Evolutionary conservation across 2,113 vertebrate species (phyloP).

Genomic region (Pelvicachromis taeniatus): DNA sequence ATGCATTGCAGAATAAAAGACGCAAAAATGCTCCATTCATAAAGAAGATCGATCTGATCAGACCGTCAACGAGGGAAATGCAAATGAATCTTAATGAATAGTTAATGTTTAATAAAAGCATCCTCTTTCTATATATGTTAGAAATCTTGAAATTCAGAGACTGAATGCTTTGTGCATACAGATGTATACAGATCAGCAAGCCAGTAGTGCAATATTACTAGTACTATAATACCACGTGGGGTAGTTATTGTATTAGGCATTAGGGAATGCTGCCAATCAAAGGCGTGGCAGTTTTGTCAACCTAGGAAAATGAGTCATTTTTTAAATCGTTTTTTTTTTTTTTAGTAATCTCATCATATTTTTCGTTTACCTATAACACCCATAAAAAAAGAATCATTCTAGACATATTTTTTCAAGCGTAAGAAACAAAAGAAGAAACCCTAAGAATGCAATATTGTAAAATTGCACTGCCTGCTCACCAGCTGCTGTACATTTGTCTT

Average conservation of each 20-base stretch:
- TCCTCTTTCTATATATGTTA: background rate
- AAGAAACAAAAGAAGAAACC: background rate
- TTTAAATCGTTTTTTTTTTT: background rate
- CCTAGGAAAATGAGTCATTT: background rate
- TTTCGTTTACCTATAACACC: background rate
- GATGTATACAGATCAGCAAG: background rate
- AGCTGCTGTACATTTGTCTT: constrained; percentile 20
- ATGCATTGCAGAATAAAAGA: background rate
- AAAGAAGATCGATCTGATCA: background rate
- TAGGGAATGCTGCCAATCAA: too few species aligned
- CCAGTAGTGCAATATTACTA: background rate
- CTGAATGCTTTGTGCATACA: background rate
- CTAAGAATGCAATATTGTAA: background rate
- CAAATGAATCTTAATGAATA: background rate
- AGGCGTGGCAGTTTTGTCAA: background rate
- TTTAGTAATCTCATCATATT: background rate
- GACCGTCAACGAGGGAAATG: background rate
- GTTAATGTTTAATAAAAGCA: background rate
- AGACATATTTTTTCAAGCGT: background rate
- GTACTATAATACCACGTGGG: background rate
- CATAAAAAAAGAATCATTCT: background rate
- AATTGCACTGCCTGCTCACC: background rate
- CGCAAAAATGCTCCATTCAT: background rate
- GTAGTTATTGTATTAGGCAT: background rate
- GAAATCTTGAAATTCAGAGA: background rate